These are phyloP conservation scores for Triplophysa siluroides DNA, from an alignment of 2,113 vertebrate genomes.

Conservation along the genomic window DNA sequence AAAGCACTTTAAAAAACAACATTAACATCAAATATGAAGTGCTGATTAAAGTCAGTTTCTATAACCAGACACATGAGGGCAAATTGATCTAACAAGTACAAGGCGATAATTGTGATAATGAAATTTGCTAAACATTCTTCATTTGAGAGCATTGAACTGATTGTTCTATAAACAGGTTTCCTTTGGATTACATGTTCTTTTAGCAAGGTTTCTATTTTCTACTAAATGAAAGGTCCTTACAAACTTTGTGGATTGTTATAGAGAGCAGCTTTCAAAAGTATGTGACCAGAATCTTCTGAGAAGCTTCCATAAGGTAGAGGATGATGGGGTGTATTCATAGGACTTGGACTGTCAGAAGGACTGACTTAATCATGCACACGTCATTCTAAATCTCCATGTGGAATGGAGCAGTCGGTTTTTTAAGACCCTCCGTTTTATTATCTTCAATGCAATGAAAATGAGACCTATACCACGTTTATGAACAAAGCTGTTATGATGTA, in stretches of 20 bases:
- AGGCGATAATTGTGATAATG: conserved; percentile 22
- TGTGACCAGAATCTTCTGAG: conserved; percentile 29
- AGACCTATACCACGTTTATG: conserved; percentile 8
- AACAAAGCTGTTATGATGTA: neutral
- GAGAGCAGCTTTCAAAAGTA: neutral
- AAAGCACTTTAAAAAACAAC: conserved; percentile 23
- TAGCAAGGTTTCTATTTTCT: conserved; percentile 1
- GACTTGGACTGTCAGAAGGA: conserved; percentile 57
- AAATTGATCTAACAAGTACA: conserved; percentile 22
- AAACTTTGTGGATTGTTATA: neutral
- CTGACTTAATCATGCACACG: conserved; percentile 37
- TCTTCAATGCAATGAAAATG: neutral
- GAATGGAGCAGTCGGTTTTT: conserved; percentile 6
- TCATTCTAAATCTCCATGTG: conserved; percentile 29
- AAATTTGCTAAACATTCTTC: conserved; percentile 14
- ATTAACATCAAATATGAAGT: neutral
- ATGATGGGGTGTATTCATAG: conserved; percentile 60
- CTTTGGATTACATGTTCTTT: neutral
- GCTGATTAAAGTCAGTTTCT: conserved; percentile 10
- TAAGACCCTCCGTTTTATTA: neutral
- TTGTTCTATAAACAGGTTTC: conserved; percentile 8
- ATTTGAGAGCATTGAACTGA: conserved; percentile 29
- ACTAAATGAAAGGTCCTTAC: conserved; percentile 12
- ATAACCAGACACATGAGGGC: conserved; percentile 19
- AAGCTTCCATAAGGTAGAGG: conserved; percentile 41